These are phyloP conservation scores for Pachliopta kotzebuea DNA, from an alignment of 2,888 invertebrate genomes.

Conservation along the genomic window DNA sequence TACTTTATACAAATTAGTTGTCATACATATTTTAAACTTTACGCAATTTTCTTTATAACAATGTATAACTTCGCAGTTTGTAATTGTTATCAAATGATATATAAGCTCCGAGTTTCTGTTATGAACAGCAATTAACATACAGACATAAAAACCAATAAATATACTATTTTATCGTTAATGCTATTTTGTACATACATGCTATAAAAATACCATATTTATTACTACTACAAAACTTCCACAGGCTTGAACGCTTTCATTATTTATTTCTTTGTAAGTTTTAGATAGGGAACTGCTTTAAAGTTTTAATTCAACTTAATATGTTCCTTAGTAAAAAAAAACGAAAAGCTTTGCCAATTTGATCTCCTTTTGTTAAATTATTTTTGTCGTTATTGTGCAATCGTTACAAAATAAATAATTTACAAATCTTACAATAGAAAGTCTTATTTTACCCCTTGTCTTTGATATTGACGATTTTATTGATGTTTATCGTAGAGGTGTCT, in stretches of 20 bases:
- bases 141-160: background rate
- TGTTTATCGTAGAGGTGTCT: too few species aligned
- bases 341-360: constrained; percentile 20
- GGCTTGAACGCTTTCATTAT: background rate
- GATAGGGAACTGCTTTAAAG: constrained; percentile 4
- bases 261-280: constrained; percentile 1
- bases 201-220: background rate
- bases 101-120: background rate
- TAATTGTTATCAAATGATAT: background rate
- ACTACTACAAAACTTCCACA: background rate
- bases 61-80: background rate
- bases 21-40: too few species aligned
- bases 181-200: background rate
- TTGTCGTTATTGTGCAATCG: constrained; percentile 16
- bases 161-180: background rate
- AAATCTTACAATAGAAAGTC: background rate
- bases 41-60: too few species aligned
- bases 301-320: constrained; percentile 5
- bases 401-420: constrained; percentile 19
- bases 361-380: constrained; percentile 20
- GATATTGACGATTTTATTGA: too few species aligned
- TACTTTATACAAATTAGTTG: too few species aligned
- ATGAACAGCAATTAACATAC: background rate
- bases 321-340: background rate
- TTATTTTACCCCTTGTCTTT: too few species aligned